phyloP scores from a whole-genome alignment of 2,797 vertebrate species.

The Halcyon badia region DNA sequence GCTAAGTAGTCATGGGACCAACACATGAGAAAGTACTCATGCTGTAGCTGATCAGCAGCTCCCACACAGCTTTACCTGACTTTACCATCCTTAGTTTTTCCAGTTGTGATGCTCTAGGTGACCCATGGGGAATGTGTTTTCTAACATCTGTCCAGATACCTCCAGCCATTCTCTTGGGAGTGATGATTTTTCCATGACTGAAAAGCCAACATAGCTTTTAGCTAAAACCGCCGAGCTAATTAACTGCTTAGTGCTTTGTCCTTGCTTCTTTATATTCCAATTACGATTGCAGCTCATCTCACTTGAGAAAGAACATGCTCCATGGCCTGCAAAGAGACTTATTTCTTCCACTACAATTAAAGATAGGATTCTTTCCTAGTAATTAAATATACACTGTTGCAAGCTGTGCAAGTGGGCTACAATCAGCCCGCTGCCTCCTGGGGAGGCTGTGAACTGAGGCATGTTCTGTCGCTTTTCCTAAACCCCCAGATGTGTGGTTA shows the following conservation, averaged over 20 bases:
- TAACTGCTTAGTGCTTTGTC: slow-evolving; percentile 37
- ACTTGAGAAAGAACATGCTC: background rate
- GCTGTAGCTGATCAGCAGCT: background rate
- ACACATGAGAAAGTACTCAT: background rate
- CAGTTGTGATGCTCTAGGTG: background rate
- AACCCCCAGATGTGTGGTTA: background rate
- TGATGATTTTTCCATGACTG: background rate
- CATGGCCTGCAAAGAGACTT: background rate
- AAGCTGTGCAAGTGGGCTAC: background rate
- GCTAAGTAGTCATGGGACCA: background rate
- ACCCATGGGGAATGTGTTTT: background rate
- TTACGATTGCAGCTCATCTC: background rate
- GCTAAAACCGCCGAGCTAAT: background rate
- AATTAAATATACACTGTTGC: background rate
- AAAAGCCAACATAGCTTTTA: background rate
- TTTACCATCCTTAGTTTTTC: background rate
- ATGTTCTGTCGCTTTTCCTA: background rate
- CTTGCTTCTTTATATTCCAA: slow-evolving; percentile 21
- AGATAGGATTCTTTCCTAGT: background rate
- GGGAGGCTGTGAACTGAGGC: background rate
- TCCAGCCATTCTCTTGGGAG: background rate
- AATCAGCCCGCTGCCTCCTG: background rate
- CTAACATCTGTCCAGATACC: background rate
- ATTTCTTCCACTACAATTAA: background rate
- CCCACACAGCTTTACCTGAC: background rate